These are phyloP conservation scores for Protobothrops mucrosquamatus DNA, from an alignment of 2,113 vertebrate species.

Conservation along the genomic window DNA sequence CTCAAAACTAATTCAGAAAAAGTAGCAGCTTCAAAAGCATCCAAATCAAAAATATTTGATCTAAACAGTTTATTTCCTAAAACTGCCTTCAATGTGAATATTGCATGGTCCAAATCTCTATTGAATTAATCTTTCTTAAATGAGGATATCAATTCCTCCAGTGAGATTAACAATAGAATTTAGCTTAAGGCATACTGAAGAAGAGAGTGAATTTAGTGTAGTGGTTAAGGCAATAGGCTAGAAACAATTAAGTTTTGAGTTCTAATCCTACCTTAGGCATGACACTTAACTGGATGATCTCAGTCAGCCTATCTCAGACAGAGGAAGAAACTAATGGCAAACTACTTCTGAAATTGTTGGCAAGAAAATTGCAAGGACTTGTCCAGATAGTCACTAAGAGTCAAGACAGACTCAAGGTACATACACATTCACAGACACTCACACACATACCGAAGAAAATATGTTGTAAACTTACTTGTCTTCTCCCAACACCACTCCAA, in stretches of 20 bases:
- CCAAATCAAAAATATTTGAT: neutral
- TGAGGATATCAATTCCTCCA: neutral
- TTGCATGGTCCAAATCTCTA: neutral
- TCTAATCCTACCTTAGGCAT: neutral
- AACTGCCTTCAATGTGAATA: neutral
- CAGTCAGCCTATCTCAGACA: neutral
- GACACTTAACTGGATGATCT: neutral
- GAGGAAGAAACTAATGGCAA: neutral
- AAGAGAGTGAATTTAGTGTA: neutral
- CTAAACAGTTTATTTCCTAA: neutral
- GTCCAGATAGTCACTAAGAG: neutral
- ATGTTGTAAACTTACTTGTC: constrained; percentile 86
- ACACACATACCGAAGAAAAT: neutral
- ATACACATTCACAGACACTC: neutral
- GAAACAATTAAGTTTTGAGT: neutral
- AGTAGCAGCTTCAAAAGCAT: neutral
- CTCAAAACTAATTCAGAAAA: neutral
- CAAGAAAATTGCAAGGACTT: neutral
- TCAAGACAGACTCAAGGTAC: neutral
- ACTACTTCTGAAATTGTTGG: neutral
- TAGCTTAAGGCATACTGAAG: neutral
- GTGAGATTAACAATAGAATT: neutral
- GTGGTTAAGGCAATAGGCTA: neutral
- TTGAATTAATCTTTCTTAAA: neutral
- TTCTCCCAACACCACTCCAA: constrained; percentile 95